phyloP scores from a whole-genome alignment of 30 jellyfish, hydroid and myxozoan species.

The Chrysaora quinquecirrha region DNA sequence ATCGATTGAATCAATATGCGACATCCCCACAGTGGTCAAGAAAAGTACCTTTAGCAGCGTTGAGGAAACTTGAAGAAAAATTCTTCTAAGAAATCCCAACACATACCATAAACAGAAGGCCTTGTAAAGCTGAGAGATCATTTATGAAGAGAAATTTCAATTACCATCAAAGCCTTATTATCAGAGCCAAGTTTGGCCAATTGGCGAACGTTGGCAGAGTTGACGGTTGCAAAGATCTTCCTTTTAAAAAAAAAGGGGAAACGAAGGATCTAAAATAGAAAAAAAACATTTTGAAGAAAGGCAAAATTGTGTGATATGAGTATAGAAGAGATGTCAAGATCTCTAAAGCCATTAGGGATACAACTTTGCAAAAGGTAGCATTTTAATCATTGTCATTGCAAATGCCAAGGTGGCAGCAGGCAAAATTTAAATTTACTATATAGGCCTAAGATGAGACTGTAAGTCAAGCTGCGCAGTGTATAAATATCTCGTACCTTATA shows the following conservation, averaged over 20 bases:
- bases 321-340: conserved; percentile 14
- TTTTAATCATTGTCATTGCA: too few species aligned
- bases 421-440: too few species aligned
- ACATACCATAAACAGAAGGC: conserved; percentile 36
- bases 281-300: neutral
- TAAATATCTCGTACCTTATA: too few species aligned
- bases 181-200: conserved; percentile 1
- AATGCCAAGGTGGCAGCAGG: too few species aligned
- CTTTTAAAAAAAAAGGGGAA: conserved; percentile 46
- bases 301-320: neutral
- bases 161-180: neutral
- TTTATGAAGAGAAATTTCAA: neutral
- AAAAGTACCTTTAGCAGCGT: conserved; percentile 12
- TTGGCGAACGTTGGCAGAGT: conserved; percentile 36
- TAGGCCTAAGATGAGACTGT: too few species aligned
- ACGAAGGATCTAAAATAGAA: conserved; percentile 14
- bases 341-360: conserved; percentile 32
- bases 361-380: conserved; percentile 48
- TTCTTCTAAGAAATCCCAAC: conserved; percentile 8
- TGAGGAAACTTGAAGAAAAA: conserved; percentile 30
- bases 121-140: conserved; percentile 26
- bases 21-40: conserved; percentile 38
- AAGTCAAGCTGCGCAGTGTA: too few species aligned
- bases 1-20: conserved; percentile 10
- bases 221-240: conserved; percentile 11